Percentiles rank a stretch among this genome's conserved stretches.
These are phyloP conservation scores for Nezara viridula DNA, from an alignment of 2,888 invertebrate genomes.

Conservation along the genomic window DNA sequence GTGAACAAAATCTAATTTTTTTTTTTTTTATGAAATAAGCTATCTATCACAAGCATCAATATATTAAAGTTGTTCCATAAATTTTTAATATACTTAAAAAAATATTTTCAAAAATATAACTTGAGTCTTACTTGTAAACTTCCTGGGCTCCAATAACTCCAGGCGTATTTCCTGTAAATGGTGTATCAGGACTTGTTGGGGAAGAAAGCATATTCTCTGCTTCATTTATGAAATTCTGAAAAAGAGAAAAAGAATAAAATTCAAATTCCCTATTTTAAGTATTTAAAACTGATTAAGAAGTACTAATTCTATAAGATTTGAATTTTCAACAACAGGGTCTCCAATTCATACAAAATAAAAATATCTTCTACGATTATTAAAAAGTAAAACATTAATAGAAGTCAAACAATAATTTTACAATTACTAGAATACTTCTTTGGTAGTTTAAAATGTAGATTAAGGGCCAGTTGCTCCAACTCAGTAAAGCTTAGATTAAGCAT, in stretches of 20 bases:
- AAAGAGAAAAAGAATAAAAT: conserved; percentile 63
- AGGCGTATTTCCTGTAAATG: conserved; percentile 81
- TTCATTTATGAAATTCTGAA: conserved; percentile 83
- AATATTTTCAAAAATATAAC: background rate
- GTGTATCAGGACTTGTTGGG: conserved; percentile 79
- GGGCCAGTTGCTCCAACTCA: too few species aligned
- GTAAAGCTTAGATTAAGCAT: too few species aligned
- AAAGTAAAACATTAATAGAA: too few species aligned
- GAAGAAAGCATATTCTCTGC: conserved; percentile 85
- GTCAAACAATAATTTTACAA: too few species aligned
- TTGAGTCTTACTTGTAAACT: conserved; percentile 84
- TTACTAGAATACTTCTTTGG: background rate
- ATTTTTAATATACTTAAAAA: too few species aligned
- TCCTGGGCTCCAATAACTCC: conserved; percentile 99
- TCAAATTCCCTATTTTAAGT: background rate
- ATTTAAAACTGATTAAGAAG: background rate
- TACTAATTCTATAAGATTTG: background rate
- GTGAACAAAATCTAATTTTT: too few species aligned
- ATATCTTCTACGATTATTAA: too few species aligned
- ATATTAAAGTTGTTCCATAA: background rate
- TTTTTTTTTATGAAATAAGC: too few species aligned
- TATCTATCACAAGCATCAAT: too few species aligned
- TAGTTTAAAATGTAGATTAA: background rate
- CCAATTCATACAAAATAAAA: too few species aligned
- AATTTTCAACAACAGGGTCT: background rate